Conservation (phyloP, 2,888 invertebrate genomes). For the Ichneumoninae sp. region DNA sequence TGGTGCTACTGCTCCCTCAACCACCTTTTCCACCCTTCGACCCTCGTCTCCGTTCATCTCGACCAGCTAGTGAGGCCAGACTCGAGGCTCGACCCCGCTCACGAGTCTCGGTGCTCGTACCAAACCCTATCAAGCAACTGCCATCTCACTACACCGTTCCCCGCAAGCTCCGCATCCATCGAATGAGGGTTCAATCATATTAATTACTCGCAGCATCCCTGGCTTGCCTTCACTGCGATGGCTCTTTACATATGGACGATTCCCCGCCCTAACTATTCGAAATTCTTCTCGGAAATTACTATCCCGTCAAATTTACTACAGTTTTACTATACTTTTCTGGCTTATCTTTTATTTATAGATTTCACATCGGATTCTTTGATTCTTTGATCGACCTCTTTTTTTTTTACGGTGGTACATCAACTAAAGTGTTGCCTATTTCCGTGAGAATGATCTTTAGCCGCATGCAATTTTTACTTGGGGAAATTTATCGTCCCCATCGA, state of each 20-base stretch:
- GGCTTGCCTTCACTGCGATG: constrained; percentile 59
- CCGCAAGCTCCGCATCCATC: constrained; percentile 59
- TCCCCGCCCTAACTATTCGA: neutral
- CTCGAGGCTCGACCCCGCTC: constrained; percentile 64
- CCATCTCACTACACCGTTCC: constrained; percentile 59
- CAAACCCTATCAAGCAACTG: constrained; percentile 57
- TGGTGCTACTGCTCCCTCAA: constrained; percentile 26
- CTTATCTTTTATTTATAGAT: neutral
- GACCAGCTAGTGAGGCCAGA: constrained; percentile 53
- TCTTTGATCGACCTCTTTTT: neutral
- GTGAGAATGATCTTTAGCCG: neutral
- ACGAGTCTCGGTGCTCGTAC: constrained; percentile 38
- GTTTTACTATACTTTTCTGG: neutral
- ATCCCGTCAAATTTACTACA: neutral
- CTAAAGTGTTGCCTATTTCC: constrained; percentile 23
- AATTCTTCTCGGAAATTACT: neutral
- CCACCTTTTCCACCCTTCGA: constrained; percentile 24
- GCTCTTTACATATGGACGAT: constrained; percentile 63
- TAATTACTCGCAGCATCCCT: constrained; percentile 76
- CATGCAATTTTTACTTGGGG: constrained; percentile 16
- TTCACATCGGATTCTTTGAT: neutral
- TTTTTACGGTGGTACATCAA: constrained; percentile 4
- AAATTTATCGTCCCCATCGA: constrained; percentile 28
- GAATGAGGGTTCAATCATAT: constrained; percentile 78
- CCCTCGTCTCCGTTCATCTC: constrained; percentile 49